Conservation (phyloP, 2,797 vertebrate genomes). For the Semotilus atromaculatus region DNA sequence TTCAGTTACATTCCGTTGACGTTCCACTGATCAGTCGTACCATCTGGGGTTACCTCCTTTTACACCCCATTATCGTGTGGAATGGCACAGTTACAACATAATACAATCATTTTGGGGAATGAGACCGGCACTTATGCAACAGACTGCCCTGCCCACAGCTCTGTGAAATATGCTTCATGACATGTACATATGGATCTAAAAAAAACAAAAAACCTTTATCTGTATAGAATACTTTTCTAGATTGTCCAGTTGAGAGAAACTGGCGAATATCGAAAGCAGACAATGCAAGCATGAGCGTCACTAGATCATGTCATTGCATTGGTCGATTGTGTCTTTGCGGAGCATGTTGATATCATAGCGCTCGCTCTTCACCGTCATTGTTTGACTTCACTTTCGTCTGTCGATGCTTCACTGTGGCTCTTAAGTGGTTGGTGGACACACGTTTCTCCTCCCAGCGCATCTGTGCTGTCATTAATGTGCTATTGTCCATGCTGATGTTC, state of each 20-base stretch:
- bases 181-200: constrained; percentile 73
- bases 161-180: constrained; percentile 66
- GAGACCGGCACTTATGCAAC: constrained; percentile 80
- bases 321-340: constrained; percentile 64
- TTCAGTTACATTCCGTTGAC: constrained; percentile 55
- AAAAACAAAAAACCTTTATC: constrained; percentile 66
- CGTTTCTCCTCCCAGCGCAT: constrained; percentile 44
- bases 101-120: constrained; percentile 72
- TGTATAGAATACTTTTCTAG: constrained; percentile 84
- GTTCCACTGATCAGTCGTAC: constrained; percentile 50
- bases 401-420: constrained; percentile 60
- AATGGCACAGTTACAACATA: constrained; percentile 66
- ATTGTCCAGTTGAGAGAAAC: constrained; percentile 69
- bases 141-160: constrained; percentile 73
- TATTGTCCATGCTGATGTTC: constrained; percentile 57
- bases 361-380: constrained; percentile 53
- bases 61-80: constrained; percentile 44
- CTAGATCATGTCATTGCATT: constrained; percentile 71
- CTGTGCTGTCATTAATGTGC: constrained; percentile 53
- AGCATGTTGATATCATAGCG: constrained; percentile 65
- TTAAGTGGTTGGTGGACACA: constrained; percentile 57
- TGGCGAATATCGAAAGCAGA: constrained; percentile 60
- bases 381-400: constrained; percentile 63
- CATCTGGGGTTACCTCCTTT: constrained; percentile 49
- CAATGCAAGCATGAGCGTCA: constrained; percentile 61